Percentiles rank a stretch among this genome's conserved stretches.
Conservation (phyloP, 2,888 invertebrate species). For the Candidula unifasciata region DNA sequence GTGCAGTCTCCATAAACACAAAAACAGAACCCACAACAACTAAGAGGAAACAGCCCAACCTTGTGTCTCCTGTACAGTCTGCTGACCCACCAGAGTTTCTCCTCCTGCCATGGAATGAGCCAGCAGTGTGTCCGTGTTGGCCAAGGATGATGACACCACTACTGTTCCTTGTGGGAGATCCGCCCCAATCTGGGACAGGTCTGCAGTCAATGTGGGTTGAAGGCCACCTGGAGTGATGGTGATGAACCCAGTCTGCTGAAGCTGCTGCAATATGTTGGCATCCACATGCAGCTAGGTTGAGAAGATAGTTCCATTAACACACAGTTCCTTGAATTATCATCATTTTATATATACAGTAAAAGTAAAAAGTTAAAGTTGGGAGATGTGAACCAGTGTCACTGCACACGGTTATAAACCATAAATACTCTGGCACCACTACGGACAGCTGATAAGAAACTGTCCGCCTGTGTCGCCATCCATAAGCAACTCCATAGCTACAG, state of each 20-base stretch:
- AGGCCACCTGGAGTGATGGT: slow-evolving; percentile 73
- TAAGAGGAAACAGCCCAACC: neutral
- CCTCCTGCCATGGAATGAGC: slow-evolving; percentile 11
- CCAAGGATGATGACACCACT: slow-evolving; percentile 7
- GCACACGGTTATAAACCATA: too few species aligned
- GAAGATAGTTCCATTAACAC: neutral
- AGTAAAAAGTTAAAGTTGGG: too few species aligned
- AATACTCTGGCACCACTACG: too few species aligned
- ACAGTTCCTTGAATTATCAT: neutral
- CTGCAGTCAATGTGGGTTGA: slow-evolving; percentile 48
- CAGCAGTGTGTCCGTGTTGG: slow-evolving; percentile 12
- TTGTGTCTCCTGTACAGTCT: slow-evolving; percentile 26
- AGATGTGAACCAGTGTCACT: too few species aligned
- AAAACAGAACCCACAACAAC: neutral
- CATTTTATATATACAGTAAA: neutral
- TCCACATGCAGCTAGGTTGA: slow-evolving; percentile 77
- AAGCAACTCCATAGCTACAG: too few species aligned
- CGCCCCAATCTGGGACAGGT: slow-evolving; percentile 42
- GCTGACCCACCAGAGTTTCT: slow-evolving; percentile 27
- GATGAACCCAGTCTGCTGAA: slow-evolving; percentile 77
- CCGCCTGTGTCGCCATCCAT: too few species aligned
- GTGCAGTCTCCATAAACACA: too few species aligned
- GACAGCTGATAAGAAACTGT: too few species aligned
- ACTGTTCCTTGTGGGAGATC: slow-evolving; percentile 35
- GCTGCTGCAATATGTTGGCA: slow-evolving; percentile 79